A percentile compares a stretch with the other conserved stretches of the same genome.
Conservation (phyloP, 1,140 invertebrate genomes). For the Sinella curviseta region DNA sequence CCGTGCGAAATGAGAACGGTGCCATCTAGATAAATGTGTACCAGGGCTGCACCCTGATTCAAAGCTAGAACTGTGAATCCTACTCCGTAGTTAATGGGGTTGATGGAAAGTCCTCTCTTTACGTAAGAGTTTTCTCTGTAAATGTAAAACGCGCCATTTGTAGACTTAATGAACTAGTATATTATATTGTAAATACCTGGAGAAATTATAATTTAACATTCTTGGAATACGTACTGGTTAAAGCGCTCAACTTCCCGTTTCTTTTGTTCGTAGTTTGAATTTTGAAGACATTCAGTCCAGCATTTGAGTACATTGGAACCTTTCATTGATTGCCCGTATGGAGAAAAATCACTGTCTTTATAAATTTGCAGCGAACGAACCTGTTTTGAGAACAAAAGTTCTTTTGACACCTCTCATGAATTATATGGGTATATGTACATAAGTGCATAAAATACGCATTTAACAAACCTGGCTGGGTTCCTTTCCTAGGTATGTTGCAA, state of each 20-base stretch:
- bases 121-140: conserved; percentile 54
- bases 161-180: neutral
- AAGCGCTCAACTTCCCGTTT: conserved; percentile 50
- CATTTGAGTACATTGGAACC: conserved; percentile 56
- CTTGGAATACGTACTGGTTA: too few species aligned
- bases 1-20: conserved; percentile 60
- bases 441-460: neutral
- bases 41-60: conserved; percentile 61
- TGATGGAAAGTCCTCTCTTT: conserved; percentile 59
- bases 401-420: too few species aligned
- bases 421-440: neutral
- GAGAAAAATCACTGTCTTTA: conserved; percentile 57
- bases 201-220: too few species aligned
- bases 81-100: conserved; percentile 60
- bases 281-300: conserved; percentile 57
- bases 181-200: too few species aligned
- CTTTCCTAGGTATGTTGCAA: conserved; percentile 52
- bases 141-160: neutral
- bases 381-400: neutral
- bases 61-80: conserved; percentile 55
- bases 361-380: conserved; percentile 58
- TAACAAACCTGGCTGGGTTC: conserved; percentile 51
- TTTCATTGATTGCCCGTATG: conserved; percentile 55
- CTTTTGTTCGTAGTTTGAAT: conserved; percentile 52
- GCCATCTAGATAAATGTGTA: conserved; percentile 62